Conservation (phyloP, 2,113 vertebrate species). For the Callipepla californica region DNA sequence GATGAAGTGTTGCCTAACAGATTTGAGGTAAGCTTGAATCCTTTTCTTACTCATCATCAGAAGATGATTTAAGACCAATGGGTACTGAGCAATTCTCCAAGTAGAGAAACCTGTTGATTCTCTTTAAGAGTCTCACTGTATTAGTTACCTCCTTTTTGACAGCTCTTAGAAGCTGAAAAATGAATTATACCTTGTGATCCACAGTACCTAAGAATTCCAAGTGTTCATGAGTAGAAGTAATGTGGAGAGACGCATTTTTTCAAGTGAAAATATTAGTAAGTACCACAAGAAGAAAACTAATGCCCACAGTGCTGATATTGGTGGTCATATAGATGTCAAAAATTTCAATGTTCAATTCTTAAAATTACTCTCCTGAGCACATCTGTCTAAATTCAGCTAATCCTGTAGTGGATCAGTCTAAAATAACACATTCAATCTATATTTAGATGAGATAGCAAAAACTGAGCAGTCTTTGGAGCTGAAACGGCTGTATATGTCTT, state of each 20-base stretch:
- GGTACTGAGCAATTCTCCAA: neutral
- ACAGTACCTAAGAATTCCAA: neutral
- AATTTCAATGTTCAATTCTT: neutral
- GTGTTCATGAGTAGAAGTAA: neutral
- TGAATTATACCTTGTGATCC: neutral
- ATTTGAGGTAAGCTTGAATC: neutral
- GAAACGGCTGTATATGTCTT: conserved; percentile 10
- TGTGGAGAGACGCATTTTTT: neutral
- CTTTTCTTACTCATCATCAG: neutral
- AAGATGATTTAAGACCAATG: neutral
- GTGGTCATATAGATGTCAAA: neutral
- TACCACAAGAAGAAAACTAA: neutral
- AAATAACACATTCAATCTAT: neutral
- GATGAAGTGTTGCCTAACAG: neutral
- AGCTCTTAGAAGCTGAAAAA: neutral
- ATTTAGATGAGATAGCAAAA: conserved; percentile 31
- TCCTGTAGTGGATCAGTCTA: neutral
- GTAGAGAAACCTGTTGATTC: neutral
- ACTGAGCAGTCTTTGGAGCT: neutral
- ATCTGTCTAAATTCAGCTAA: neutral
- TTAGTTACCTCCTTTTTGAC: neutral
- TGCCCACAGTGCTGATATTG: neutral
- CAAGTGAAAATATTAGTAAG: neutral
- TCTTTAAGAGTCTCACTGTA: neutral
- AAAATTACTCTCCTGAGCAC: neutral